Base-by-base conservation (phyloP, 2,113 vertebrate species). In the Leucopsar rothschildi region DNA sequence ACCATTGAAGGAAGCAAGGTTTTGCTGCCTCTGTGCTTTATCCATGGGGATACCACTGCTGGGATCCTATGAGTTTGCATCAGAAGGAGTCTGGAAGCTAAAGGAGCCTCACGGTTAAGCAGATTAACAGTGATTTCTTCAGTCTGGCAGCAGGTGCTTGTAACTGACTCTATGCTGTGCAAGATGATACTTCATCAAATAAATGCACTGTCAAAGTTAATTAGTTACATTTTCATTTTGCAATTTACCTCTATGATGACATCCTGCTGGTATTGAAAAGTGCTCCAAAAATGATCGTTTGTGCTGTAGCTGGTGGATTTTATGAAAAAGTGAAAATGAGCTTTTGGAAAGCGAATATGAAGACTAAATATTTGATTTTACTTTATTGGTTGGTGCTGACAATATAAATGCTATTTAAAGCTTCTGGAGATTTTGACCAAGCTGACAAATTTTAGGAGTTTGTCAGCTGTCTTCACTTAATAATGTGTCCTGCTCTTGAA, bases 171-270 rank as follows among this genome's bases (percentile, higher is more conserved):
- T 80, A 5, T 44, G 49, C 64, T 93, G 64, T 81, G 91, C 79
- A 92, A 95, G 55, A 76, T 77, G 66, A 91, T 92, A 88, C 66
- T 85, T 91, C 55, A 56, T 93, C 2, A 10, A 91, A 94, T 82
- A 90, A 91, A 90, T 73, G 45, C 5, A 2, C 66, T 70, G 78
- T 80, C 87, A 45, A 76, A 85, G 57, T 85, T 91, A 94, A 96
- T 95, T 90, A 94, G 78, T 69, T 82, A 44, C 49, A 52, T 89
- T 96, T 90, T 94, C 59, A 60, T 75, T 96, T 90, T 90, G 57
- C 84, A 77, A 9, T 72, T 94, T 60, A 40, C 50, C 68, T 80
- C 39, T 60, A 15, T 52, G 71, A 83, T 86, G 92, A 86, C 65
- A 88, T 73, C 75, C 44, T 86, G 57, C 71, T 66, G 42, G 28